Percentiles rank a stretch among this genome's conserved stretches.
These are phyloP conservation scores for Channa argus DNA, from an alignment of 2,113 vertebrate genomes.

Conservation along the genomic window DNA sequence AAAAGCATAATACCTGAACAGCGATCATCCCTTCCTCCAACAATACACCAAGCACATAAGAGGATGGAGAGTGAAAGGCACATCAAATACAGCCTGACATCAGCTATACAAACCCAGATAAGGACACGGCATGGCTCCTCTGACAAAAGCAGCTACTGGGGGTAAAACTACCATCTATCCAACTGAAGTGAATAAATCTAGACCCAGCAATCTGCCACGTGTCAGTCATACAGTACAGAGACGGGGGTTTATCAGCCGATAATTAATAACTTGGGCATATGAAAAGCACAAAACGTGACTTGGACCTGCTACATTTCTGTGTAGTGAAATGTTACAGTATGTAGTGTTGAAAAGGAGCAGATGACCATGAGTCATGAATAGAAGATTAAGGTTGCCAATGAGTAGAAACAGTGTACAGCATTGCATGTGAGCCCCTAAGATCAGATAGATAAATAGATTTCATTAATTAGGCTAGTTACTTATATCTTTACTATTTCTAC, in stretches of 20 bases:
- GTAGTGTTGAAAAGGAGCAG: conserved; percentile 37
- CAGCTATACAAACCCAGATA: background rate
- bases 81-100: background rate
- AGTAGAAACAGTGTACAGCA: conserved; percentile 2
- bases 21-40: background rate
- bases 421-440: background rate
- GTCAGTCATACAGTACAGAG: conserved; percentile 5
- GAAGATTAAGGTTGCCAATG: conserved; percentile 40
- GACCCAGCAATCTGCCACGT: background rate
- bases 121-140: background rate
- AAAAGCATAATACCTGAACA: background rate
- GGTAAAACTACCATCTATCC: background rate
- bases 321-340: conserved; percentile 1
- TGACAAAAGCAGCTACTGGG: background rate
- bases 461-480: no score
- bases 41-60: no score
- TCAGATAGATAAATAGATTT: no score
- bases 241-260: background rate
- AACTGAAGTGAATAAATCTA: background rate
- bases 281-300: conserved; percentile 15
- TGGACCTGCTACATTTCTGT: conserved; percentile 15
- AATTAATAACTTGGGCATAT: conserved; percentile 8
- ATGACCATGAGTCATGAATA: conserved; percentile 54
- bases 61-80: background rate
- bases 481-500: background rate